Evolutionary conservation across 2,113 vertebrate species (phyloP).

Genomic region (Aphelocoma coerulescens): DNA sequence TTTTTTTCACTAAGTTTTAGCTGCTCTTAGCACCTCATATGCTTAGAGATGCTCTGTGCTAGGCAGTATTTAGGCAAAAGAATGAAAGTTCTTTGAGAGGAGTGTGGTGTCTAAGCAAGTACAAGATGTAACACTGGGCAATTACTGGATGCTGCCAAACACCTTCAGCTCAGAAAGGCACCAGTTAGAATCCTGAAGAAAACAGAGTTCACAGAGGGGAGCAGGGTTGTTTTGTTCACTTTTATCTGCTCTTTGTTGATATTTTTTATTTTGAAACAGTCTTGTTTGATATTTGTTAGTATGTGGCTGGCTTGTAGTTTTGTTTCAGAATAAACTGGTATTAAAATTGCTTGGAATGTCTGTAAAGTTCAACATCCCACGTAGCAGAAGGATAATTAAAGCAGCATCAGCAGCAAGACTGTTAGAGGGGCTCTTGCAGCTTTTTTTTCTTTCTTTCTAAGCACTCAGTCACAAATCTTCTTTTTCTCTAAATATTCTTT

Average conservation of each 20-base stretch:
- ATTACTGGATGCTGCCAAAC: neutral
- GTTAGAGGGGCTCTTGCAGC: neutral
- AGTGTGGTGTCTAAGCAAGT: rapidly evolving
- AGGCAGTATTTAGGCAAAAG: neutral
- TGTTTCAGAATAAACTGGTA: neutral
- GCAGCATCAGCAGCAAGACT: neutral
- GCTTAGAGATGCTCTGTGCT: neutral
- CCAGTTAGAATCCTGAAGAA: neutral
- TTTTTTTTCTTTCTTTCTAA: neutral
- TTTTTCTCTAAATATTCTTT: neutral
- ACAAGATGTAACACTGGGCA: neutral
- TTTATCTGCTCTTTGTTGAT: neutral
- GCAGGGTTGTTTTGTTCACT: rapidly evolving
- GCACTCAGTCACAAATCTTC: neutral
- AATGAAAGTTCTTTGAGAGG: neutral
- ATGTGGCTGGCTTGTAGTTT: neutral
- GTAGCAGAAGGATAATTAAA: neutral
- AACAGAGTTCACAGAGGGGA: neutral
- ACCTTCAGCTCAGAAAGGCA: neutral
- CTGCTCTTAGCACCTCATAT: neutral
- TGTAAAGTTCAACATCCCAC: neutral
- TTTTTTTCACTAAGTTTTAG: neutral
- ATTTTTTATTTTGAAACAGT: neutral
- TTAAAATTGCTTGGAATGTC: neutral
- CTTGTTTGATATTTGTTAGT: neutral